Conservation (phyloP, 2,113 vertebrate genomes). For the Xiphophorus maculatus region DNA sequence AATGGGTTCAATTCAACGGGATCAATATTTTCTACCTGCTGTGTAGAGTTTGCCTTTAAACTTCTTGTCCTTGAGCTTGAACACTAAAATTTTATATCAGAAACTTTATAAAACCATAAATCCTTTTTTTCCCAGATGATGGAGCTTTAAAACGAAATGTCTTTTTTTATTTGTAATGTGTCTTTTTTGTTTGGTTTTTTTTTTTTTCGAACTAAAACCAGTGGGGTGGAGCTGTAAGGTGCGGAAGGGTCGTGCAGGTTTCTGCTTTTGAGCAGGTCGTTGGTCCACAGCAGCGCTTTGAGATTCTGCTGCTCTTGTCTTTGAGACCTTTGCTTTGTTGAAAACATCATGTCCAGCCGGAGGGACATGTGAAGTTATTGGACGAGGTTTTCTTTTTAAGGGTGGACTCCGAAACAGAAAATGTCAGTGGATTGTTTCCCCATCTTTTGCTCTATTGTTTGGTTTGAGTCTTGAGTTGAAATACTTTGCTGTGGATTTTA, state of each 20-base stretch:
- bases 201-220: slow-evolving; percentile 14
- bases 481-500: slow-evolving; percentile 67
- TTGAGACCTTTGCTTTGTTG: slow-evolving; percentile 28
- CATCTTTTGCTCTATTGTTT: slow-evolving; percentile 46
- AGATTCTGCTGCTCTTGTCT: slow-evolving; percentile 34
- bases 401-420: slow-evolving; percentile 16
- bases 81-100: slow-evolving; percentile 39
- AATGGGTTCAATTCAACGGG: slow-evolving; percentile 51
- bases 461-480: slow-evolving; percentile 53
- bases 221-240: slow-evolving; percentile 8
- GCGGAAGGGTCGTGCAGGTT: neutral
- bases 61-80: slow-evolving; percentile 30
- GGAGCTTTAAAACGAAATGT: slow-evolving; percentile 50
- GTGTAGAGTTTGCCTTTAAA: slow-evolving; percentile 26
- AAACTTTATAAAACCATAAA: slow-evolving; percentile 31
- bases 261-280: slow-evolving; percentile 1
- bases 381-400: slow-evolving; percentile 25
- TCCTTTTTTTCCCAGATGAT: slow-evolving; percentile 1
- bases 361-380: slow-evolving; percentile 15
- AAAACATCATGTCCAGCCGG: slow-evolving; percentile 40
- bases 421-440: slow-evolving; percentile 11
- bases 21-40: slow-evolving; percentile 57
- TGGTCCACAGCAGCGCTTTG: slow-evolving; percentile 26
- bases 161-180: neutral
- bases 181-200: neutral